Base-by-base conservation (phyloP, 2,113 vertebrate species). In the Tonatia bakeri region DNA sequence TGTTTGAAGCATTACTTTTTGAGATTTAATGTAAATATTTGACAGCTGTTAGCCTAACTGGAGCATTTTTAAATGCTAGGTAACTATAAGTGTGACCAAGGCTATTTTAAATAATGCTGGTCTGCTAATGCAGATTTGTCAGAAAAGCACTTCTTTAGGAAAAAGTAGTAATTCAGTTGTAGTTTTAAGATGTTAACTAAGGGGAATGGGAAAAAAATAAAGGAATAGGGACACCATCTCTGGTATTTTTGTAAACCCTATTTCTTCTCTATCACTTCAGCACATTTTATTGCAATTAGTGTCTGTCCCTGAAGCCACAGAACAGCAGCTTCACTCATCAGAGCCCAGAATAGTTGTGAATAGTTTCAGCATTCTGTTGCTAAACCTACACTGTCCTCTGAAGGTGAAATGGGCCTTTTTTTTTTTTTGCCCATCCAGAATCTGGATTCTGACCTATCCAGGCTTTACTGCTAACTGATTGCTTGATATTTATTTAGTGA, bases 381-480 rank as follows among this genome's bases (percentile, higher is more conserved):
- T 84, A 73, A 85, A 77, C 69, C 61, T 76, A 4, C 80, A 28
- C 26, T 82, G 20, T 67, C 59, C 38, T 67, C 36, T 61, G n/a
- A 9, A 54, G 33, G 52, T 87, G 73, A 87, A 94, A 38, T 65
- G 65, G n/a, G 52, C 94, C 77, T 94, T 94, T 83, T 92, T 26
- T 94, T 94, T 83, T 92, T 26, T 90, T 93, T 64, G 43, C 40
- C n/a, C 19, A 38, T 45, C 64, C 40, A 87, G 83, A 87, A 38
- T 59, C 33, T 83, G 77, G 20, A 38, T 85, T 94, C 36, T 92
- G 40, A 84, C 59, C 59, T 28, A 54, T 47, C 24, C 31, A 82
- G 54, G 54, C 52, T 95, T 94, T 87, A 90, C 47, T 94, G 65
- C 47, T 86, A 61, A 90, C 73, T 61, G 40, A 69, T 81, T 82